Conservation (phyloP, 1,140 invertebrate genomes). For the Thaumatotibia leucotreta region DNA sequence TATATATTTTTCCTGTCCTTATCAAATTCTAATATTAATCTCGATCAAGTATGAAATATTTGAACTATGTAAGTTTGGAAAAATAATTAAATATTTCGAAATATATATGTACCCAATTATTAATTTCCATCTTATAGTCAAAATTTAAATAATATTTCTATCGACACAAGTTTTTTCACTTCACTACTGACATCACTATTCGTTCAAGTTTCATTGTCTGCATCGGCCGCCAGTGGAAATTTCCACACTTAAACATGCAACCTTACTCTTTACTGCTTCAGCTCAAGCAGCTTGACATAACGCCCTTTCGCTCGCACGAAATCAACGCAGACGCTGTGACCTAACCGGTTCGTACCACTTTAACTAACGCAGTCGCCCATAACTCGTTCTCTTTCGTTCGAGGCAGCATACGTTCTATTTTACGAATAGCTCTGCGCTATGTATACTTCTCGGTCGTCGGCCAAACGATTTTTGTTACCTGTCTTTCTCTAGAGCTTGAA, state of each 20-base stretch:
- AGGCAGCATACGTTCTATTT: conserved; percentile 67
- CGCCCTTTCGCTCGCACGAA: conserved; percentile 44
- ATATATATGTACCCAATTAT: too few species aligned
- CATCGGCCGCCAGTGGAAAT: conserved; percentile 72
- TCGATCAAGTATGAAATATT: too few species aligned
- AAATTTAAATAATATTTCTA: background rate
- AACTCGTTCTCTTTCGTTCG: conserved; percentile 47
- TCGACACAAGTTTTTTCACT: background rate
- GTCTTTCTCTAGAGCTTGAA: conserved; percentile 75
- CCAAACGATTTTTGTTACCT: conserved; percentile 73
- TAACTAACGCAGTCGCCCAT: conserved; percentile 32
- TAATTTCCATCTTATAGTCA: background rate
- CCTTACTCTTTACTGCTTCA: conserved; percentile 44
- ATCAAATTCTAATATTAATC: too few species aligned
- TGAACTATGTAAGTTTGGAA: too few species aligned
- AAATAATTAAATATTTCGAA: too few species aligned
- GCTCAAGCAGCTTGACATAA: conserved; percentile 35
- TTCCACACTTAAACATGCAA: conserved; percentile 72
- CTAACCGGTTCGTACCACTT: conserved; percentile 49
- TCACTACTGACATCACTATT: conserved; percentile 35
- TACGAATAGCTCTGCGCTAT: conserved; percentile 75
- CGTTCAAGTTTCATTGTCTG: conserved; percentile 71
- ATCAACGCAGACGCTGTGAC: conserved; percentile 70
- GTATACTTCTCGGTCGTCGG: conserved; percentile 75
- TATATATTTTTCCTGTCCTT: too few species aligned